Base-by-base conservation (phyloP, 2,113 vertebrate genomes). In the Xiphophorus maculatus region DNA sequence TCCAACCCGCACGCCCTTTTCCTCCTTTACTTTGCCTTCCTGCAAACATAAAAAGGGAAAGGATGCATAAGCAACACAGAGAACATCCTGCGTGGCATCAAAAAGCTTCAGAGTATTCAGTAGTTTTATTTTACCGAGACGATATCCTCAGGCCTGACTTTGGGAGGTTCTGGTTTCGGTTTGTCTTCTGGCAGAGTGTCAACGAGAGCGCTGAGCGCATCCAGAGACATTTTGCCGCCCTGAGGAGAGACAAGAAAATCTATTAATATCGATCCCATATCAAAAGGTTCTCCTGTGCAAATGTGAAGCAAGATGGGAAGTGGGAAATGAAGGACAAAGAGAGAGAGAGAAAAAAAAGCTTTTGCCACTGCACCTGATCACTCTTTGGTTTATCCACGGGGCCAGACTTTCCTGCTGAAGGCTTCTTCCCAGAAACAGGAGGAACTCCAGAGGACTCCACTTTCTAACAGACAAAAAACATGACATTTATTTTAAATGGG, bases 1-100 rank as follows among this genome's bases (percentile, higher is more conserved):
- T 27, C 94, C 94, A 0, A 94, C 91, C 25, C 13, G 79, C 25
- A 93, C 92, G 4, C 87, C 93, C 71, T 94, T 88, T 78, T 93
- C 81, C 44, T 84, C 60, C 37, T 71, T 86, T 11, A 64, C 1
- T 61, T 89, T 85, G 13, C 28, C 81, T 81, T 93, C 93, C 94
- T 95, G 33, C 48, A 0, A n/a, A 29, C 30, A 58, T 13, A 17
- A 8, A 25, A n/a, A 33, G 17, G 17, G 22, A 17, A 66, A 17
- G 14, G 75, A 4, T 44, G 62, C 33, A 71, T 63, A 5, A 30
- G 32, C 15, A 1, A 42, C 27, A 1, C 7, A 6, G 9, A 58
- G 22, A 42, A 3, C 25, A 1, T 48, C 17, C 17, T 17, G 44
- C 4, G 10, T 65, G 8, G 4, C 14, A 42, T 42, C 14, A 42